phyloP scores from a whole-genome alignment of 2,113 vertebrate species.

The Jacana jacana region DNA sequence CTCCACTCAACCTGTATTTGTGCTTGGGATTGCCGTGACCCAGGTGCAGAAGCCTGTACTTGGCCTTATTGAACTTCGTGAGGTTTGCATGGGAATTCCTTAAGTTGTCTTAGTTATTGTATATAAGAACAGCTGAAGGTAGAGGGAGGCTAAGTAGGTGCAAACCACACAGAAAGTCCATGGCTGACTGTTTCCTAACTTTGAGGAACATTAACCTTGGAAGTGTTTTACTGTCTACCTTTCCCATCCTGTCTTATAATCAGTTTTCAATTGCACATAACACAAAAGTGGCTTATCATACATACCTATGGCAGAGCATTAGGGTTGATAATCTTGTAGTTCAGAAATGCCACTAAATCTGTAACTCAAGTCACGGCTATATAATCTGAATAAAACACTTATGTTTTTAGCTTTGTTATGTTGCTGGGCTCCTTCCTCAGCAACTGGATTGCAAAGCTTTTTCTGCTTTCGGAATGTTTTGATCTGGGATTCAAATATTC shows the following conservation, averaged over 20 bases:
- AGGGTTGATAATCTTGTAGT: neutral
- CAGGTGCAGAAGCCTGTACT: neutral
- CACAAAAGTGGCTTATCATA: neutral
- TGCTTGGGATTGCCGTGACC: neutral
- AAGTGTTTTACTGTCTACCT: neutral
- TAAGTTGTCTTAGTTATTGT: neutral
- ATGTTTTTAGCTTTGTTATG: neutral
- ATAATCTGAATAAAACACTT: neutral
- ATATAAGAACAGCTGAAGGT: neutral
- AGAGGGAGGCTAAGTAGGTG: neutral
- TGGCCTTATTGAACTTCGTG: neutral
- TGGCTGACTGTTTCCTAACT: neutral
- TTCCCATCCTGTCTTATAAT: neutral
- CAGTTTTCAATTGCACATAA: neutral
- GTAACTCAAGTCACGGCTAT: neutral
- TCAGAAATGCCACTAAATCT: neutral
- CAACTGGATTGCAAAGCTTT: neutral
- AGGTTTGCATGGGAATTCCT: neutral
- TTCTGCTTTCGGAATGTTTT: neutral
- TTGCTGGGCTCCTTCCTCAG: neutral
- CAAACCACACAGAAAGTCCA: neutral
- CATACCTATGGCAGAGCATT: neutral
- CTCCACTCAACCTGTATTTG: neutral
- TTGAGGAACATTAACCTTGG: neutral
- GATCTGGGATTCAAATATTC: neutral